Evolutionary conservation across 2,113 vertebrate genomes (phyloP).

Genomic region (Athene noctua): DNA sequence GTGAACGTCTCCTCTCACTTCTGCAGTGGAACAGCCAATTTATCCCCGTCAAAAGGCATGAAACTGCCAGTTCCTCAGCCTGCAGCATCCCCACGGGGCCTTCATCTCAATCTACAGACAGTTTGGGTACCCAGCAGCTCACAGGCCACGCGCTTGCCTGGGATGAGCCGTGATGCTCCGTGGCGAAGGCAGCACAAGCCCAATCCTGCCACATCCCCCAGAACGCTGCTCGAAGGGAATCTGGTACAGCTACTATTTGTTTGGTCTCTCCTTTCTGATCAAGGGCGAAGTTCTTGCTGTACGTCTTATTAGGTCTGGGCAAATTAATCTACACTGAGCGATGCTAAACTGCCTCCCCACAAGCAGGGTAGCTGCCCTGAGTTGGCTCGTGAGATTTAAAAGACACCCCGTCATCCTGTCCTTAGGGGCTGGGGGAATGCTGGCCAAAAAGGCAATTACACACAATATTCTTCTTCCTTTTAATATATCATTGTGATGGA

Average conservation of each 20-base stretch:
- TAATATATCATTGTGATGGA: background rate
- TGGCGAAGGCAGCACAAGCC: background rate
- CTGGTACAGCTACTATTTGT: background rate
- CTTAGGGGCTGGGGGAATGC: accelerated
- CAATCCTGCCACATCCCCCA: too few species aligned
- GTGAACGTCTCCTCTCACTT: background rate
- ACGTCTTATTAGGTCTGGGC: background rate
- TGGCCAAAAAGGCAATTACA: constrained; percentile 29
- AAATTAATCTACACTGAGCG: background rate
- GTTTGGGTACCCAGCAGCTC: background rate
- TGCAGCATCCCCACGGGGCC: background rate
- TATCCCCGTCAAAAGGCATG: background rate
- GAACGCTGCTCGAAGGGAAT: background rate
- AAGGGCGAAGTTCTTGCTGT: background rate
- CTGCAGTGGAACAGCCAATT: background rate
- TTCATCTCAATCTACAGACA: accelerated
- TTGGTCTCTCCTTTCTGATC: background rate
- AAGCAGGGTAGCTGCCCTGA: background rate
- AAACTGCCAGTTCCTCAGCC: background rate
- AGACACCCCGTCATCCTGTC: background rate
- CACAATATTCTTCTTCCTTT: constrained; percentile 6
- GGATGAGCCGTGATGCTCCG: background rate
- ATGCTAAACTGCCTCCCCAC: background rate
- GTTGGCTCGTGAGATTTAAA: background rate
- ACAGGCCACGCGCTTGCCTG: accelerated